Evolutionary conservation across 2,113 vertebrate genomes (phyloP).

Genomic region (Ceyx cyanopectus): DNA sequence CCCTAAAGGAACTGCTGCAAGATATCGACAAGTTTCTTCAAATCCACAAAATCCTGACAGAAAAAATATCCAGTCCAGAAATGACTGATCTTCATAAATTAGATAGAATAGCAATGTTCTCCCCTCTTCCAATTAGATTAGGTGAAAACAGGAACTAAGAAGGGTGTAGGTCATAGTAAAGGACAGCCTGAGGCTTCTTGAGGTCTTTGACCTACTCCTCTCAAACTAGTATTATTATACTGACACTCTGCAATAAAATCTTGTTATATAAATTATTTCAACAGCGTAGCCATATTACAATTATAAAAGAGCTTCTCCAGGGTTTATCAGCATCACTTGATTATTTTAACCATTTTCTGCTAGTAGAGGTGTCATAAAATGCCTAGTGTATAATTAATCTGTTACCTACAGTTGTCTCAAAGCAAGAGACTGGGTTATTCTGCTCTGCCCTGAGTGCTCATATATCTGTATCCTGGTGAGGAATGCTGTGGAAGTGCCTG

Average conservation of each 20-base stretch:
- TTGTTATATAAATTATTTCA: slow-evolving; percentile 56
- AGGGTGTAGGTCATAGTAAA: slow-evolving; percentile 15
- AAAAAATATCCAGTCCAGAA: not conserved
- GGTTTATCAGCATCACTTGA: slow-evolving; percentile 32
- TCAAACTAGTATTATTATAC: slow-evolving; percentile 40
- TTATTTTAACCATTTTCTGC: not conserved
- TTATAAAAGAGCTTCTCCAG: slow-evolving; percentile 51
- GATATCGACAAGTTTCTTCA: not conserved
- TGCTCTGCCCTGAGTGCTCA: not conserved
- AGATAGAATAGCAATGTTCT: not conserved
- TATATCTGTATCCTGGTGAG: not conserved
- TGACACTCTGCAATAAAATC: slow-evolving; percentile 56
- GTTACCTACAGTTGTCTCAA: not conserved
- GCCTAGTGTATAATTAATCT: not conserved
- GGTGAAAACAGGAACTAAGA: slow-evolving; percentile 61
- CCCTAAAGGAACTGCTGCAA: not conserved
- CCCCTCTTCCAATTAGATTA: slow-evolving; percentile 2
- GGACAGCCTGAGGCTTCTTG: slow-evolving; percentile 23
- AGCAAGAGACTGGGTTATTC: not conserved
- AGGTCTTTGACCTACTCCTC: slow-evolving; percentile 69
- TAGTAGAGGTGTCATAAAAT: not conserved
- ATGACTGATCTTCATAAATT: not conserved
- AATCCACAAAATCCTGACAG: not conserved
- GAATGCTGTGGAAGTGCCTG: not conserved
- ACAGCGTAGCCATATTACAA: slow-evolving; percentile 22